Evolutionary conservation across 2,113 vertebrate species (phyloP).

Genomic region (Acrocephalus arundinaceus): DNA sequence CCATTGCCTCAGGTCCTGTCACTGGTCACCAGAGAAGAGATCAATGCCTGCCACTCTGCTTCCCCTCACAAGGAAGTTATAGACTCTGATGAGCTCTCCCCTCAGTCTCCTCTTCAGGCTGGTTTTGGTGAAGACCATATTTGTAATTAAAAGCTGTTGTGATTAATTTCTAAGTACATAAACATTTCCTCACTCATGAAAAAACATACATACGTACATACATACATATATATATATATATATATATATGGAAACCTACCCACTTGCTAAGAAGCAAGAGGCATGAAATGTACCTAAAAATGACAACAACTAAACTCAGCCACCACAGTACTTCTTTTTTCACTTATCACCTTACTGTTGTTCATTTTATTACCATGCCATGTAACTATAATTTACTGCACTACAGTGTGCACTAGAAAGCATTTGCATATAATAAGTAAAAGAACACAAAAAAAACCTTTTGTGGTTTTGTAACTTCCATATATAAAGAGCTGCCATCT

Average conservation of each 20-base stretch:
- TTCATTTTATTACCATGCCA: background rate
- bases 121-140: background rate
- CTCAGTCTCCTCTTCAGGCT: background rate
- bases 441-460: background rate
- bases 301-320: background rate
- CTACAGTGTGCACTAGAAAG: background rate
- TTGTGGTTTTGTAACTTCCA: background rate
- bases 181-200: background rate
- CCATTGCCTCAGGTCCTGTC: rapidly evolving
- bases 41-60: background rate
- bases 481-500: background rate
- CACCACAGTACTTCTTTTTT: background rate
- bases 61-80: background rate
- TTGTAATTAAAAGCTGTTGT: background rate
- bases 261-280: background rate
- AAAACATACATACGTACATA: background rate
- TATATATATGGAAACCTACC: background rate
- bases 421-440: background rate
- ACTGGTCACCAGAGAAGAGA: background rate
- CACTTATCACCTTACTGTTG: background rate
- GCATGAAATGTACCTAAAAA: background rate
- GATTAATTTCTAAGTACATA: background rate
- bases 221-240: background rate
- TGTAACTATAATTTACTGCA: background rate
- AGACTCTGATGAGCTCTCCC: background rate